Evolutionary conservation across 2,113 vertebrate genomes (phyloP).

Genomic region (Alexandromys fortis): DNA sequence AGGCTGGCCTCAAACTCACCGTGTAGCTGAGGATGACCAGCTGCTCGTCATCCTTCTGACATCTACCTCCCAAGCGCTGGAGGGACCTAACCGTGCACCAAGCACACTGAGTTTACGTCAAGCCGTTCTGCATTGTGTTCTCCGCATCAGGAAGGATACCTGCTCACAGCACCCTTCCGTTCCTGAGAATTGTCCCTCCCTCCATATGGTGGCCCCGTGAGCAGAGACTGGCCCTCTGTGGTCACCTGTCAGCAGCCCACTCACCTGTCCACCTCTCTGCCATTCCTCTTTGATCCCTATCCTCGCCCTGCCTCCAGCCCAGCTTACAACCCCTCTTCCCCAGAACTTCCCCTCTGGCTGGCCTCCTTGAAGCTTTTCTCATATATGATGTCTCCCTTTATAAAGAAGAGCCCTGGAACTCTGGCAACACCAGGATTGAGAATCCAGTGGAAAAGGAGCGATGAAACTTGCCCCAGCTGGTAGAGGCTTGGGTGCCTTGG

Average conservation of each 20-base stretch:
- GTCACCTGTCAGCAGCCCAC: background rate
- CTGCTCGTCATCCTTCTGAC: background rate
- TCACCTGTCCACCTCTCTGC: constrained; percentile 1
- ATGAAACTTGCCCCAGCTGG: background rate
- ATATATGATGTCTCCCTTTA: background rate
- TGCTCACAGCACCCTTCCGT: background rate
- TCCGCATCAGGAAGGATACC: background rate
- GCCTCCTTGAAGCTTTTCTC: background rate
- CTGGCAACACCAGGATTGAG: background rate
- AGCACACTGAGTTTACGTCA: background rate
- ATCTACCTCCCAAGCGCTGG: background rate
- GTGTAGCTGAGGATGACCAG: background rate
- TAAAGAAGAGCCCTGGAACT: background rate
- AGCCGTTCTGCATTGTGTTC: background rate
- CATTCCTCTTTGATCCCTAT: background rate
- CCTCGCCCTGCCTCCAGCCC: background rate
- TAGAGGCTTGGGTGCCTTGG: background rate
- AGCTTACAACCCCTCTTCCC: background rate
- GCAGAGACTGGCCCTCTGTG: background rate
- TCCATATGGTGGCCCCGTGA: rapidly evolving
- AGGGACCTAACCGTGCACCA: rapidly evolving
- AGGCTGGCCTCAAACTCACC: background rate
- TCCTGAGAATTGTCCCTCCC: background rate
- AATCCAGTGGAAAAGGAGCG: background rate
- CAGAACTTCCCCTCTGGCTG: background rate